Evolutionary conservation across 2,888 invertebrate species (phyloP), one percentile per base, ranked within the genome.

Genomic region (Pyrrhia umbra): DNA sequence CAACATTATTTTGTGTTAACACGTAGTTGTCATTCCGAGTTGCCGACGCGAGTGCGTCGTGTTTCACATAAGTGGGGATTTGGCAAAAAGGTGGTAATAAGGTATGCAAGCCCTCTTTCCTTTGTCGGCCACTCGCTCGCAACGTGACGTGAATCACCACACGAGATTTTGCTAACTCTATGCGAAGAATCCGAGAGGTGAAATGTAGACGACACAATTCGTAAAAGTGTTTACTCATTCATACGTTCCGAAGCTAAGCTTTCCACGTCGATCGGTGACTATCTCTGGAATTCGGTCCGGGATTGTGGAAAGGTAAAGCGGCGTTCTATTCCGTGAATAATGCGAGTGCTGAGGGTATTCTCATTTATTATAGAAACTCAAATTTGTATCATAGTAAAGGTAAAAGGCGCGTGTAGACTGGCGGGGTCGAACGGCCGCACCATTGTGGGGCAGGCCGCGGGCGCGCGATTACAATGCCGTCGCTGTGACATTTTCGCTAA

Each of bases 401-500:
- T 93, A 90, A 90, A 80, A 84, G 88, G 82, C 83, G 87, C 89
- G 89, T 86, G 88, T 89, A 88, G 83, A 85, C 86, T 83, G 84
- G 86, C 85, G 88, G 89, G 93, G 93, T 92, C 91, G 92, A 89
- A 85, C 86, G 87, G 91, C 87, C 92, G 87, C 89, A 92, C 90
- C 92, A 94, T 94, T 94, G 94, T 94, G 88, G 89, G 90, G 88
- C 86, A 85, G 85, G 89, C 91, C 90, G 88, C 91, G 90, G 89
- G 89, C 88, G 82, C 85, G 87, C 89, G 92, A 90, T 89, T 88
- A 94, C 94, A 95, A 95, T 94, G 91, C 92, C 92, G 85, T 81
- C 90, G 91, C 90, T 90, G 92, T 94, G 94, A 95, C 94, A 95
- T 95, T 95, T 92, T 94, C 93, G 92, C 94, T 94, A 95, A 95